Percentiles rank a stretch among this genome's conserved stretches.
phyloP scores from a whole-genome alignment of 92 coral and sea anemone species.

The Porites cylindrica region DNA sequence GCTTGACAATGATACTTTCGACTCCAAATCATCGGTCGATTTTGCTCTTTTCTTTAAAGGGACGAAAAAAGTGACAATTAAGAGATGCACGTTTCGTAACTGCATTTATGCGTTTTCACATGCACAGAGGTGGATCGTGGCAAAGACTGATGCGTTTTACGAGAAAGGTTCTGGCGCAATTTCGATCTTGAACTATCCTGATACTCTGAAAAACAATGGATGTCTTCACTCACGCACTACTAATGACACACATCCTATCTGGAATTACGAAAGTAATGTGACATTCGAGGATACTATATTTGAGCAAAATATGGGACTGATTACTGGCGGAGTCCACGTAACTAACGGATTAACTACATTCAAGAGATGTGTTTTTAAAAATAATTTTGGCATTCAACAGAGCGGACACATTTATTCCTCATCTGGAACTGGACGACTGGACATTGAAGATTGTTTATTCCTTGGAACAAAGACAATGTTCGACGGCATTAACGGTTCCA shows the following conservation, averaged over 20 bases:
- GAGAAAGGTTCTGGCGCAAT: slow-evolving; percentile 3
- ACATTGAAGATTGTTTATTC: slow-evolving; percentile 24
- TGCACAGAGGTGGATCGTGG: not conserved
- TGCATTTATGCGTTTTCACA: not conserved
- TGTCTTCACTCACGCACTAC: not conserved
- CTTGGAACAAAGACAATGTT: not conserved
- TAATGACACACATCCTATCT: slow-evolving; percentile 24
- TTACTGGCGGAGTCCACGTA: slow-evolving; percentile 27
- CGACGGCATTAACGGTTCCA: not conserved
- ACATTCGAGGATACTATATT: slow-evolving; percentile 38
- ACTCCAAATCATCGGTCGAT: not conserved
- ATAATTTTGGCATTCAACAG: slow-evolving; percentile 24
- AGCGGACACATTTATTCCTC: slow-evolving; percentile 38
- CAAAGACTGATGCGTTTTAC: not conserved
- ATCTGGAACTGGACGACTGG: slow-evolving; percentile 39
- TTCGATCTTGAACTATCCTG: slow-evolving; percentile 4
- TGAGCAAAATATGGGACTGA: slow-evolving; percentile 27
- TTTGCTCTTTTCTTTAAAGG: slow-evolving; percentile 8
- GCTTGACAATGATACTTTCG: slow-evolving; percentile 30
- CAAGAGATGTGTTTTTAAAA: slow-evolving; percentile 17
- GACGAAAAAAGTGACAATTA: not conserved
- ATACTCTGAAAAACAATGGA: not conserved
- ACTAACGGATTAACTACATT: slow-evolving; percentile 34
- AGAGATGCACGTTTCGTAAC: not conserved
- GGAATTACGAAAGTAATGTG: slow-evolving; percentile 44